Percentiles rank a stretch among this genome's conserved stretches.
phyloP scores from a whole-genome alignment of 2,113 vertebrate genomes.

The Lipophrys pholis region DNA sequence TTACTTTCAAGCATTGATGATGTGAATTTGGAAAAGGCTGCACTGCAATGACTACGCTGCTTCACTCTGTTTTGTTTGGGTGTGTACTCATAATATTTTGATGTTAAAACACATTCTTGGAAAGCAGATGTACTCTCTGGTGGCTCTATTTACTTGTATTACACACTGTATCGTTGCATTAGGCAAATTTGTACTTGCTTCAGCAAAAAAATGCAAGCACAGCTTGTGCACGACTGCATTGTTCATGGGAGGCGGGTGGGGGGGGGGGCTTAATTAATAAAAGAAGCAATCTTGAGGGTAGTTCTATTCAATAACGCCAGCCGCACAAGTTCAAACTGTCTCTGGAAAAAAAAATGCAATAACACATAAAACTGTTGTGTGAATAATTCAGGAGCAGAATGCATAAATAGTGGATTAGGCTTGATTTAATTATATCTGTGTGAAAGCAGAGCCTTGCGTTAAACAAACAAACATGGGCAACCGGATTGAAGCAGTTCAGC shows the following conservation, averaged over 20 bases:
- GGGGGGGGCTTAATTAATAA: conserved; percentile 78
- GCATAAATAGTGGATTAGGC: conserved; percentile 85
- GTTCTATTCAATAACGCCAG: conserved; percentile 74
- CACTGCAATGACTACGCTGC: background rate
- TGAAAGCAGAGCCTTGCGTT: conserved; percentile 71
- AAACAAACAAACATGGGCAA: conserved; percentile 79
- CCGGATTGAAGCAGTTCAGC: conserved; percentile 67
- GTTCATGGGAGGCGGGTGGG: conserved; percentile 44
- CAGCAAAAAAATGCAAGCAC: conserved; percentile 74
- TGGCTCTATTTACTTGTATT: conserved; percentile 62
- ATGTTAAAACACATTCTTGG: conserved; percentile 36
- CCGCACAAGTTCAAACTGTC: conserved; percentile 73
- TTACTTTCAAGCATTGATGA: background rate
- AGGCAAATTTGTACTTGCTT: conserved; percentile 69
- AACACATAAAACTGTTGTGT: conserved; percentile 82
- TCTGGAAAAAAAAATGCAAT: conserved; percentile 79
- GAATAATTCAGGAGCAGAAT: conserved; percentile 84
- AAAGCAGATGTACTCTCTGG: conserved; percentile 48
- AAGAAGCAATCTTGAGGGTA: conserved; percentile 74
- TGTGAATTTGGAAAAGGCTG: background rate
- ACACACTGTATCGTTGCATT: conserved; percentile 58
- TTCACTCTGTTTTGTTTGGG: conserved; percentile 7
- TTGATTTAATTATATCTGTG: conserved; percentile 84
- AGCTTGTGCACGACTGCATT: conserved; percentile 74
- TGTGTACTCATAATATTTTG: conserved; percentile 10